Base-by-base conservation (phyloP, 2,113 vertebrate species). In the Potamarius usumacintae region DNA sequence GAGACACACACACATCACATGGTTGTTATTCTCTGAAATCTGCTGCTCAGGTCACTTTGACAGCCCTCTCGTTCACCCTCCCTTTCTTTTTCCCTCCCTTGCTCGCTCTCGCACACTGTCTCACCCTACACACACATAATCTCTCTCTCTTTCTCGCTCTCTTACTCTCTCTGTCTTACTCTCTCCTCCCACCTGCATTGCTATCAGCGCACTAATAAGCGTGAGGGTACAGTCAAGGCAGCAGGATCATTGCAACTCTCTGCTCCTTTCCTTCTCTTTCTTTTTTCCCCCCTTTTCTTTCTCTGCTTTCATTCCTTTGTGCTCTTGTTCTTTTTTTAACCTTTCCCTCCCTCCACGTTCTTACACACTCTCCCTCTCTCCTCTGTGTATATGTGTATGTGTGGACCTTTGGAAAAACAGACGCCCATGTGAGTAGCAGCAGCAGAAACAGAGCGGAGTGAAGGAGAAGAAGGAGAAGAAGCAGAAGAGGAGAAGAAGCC, bases 21-120 rank as follows among this genome's bases (percentile, higher is more conserved):
- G 95, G 94, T 93, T 92, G 93, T 95, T 95, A 92, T 95, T 94
- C 94, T 94, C 93, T 90, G 93, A 94, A 93, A 93, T 94, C 94
- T 94, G 94, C 92, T 93, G 95, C 94, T 93, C 93, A 93, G 94
- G 94, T 94, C 93, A 93, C 94, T 94, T 94, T 94, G 94, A 94
- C 89, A 94, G 94, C 91, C 91, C 91, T 90, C 93, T 89, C 90
- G 91, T 91, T 89, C 89, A 86, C 90, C 85, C 87, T 62, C 88
- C 82, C 87, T 50, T 82, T 55, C 34, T 62, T 72, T 76, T 82
- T 76, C 77, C 69, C 71, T 83, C 84, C 53, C 88, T 82, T 69
- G 15, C 84, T 69, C 79, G 15, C 86, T 57, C 86, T 50, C 30
- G 42, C 55, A 52, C 83, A 57, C 90, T 53, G 77, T n/a, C 76